These are phyloP conservation scores for Crypturellus undulatus DNA, from an alignment of 2,113 vertebrate genomes.

Conservation along the genomic window DNA sequence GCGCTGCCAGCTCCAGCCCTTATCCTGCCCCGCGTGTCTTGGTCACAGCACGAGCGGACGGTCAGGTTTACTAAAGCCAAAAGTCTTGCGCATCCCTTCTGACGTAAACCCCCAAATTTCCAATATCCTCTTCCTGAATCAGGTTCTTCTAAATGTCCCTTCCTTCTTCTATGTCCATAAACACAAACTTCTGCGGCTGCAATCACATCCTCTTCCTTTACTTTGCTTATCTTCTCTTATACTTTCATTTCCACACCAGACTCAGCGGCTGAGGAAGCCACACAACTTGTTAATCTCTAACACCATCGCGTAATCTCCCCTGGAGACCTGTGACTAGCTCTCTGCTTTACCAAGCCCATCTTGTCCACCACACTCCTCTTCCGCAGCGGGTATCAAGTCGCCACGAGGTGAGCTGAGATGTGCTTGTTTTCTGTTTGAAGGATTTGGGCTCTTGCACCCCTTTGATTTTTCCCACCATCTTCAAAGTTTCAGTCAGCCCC, in stretches of 20 bases:
- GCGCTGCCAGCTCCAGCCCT: slow-evolving; percentile 27
- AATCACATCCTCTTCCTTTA: background rate
- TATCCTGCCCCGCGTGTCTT: background rate
- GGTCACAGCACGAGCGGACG: background rate
- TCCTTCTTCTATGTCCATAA: slow-evolving; percentile 1
- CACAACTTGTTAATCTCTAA: background rate
- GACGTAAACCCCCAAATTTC: background rate
- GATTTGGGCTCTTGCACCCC: background rate
- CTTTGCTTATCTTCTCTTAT: background rate
- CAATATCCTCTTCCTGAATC: background rate
- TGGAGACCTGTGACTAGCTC: background rate
- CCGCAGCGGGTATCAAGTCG: background rate
- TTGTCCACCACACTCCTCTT: background rate
- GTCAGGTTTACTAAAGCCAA: background rate
- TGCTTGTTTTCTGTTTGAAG: background rate
- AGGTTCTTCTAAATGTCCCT: background rate
- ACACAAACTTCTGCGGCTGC: background rate
- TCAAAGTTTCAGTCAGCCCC: background rate
- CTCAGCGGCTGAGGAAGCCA: background rate
- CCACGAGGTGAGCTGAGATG: background rate
- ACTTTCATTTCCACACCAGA: background rate
- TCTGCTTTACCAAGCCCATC: background rate
- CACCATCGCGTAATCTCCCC: background rate
- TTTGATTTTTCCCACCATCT: background rate
- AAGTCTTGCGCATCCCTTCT: background rate